A percentile compares a stretch with the other conserved stretches of the same genome.
Conservation (phyloP, 2,888 invertebrate species). For the Tortrix viridana region DNA sequence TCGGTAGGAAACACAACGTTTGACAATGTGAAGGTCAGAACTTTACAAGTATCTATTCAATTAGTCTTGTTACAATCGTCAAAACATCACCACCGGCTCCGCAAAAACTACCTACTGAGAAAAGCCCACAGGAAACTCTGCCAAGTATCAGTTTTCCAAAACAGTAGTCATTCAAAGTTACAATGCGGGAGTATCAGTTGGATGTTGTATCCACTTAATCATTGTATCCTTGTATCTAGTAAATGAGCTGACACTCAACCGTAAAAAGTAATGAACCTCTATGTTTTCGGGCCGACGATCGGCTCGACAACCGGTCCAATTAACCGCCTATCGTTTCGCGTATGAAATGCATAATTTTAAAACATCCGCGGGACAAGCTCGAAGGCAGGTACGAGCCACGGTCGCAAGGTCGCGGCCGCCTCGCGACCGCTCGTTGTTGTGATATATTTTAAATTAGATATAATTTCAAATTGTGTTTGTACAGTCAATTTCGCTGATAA, state of each 20-base stretch:
- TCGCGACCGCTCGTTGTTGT: conserved; percentile 20
- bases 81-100: too few relatives aligned
- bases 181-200: neutral
- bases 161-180: neutral
- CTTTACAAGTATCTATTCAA: too few relatives aligned
- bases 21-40: too few relatives aligned
- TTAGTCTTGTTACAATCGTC: too few relatives aligned
- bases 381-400: conserved; percentile 12
- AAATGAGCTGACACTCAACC: conserved; percentile 3
- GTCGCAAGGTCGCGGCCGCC: conserved; percentile 27
- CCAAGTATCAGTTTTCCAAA: neutral
- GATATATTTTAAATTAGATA: conserved; percentile 29
- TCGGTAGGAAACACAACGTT: neutral
- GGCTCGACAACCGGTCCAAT: conserved; percentile 9
- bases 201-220: conserved; percentile 13
- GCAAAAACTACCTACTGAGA: neutral
- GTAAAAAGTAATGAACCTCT: conserved; percentile 25
- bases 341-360: conserved; percentile 13
- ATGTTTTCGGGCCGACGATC: neutral
- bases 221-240: conserved; percentile 8
- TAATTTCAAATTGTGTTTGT: conserved; percentile 21
- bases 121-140: neutral
- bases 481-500: conserved; percentile 29
- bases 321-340: conserved; percentile 12
- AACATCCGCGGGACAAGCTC: conserved; percentile 13